These are phyloP conservation scores for Theocolax elegans DNA, from an alignment of 1,140 invertebrate genomes.

Conservation along the genomic window DNA sequence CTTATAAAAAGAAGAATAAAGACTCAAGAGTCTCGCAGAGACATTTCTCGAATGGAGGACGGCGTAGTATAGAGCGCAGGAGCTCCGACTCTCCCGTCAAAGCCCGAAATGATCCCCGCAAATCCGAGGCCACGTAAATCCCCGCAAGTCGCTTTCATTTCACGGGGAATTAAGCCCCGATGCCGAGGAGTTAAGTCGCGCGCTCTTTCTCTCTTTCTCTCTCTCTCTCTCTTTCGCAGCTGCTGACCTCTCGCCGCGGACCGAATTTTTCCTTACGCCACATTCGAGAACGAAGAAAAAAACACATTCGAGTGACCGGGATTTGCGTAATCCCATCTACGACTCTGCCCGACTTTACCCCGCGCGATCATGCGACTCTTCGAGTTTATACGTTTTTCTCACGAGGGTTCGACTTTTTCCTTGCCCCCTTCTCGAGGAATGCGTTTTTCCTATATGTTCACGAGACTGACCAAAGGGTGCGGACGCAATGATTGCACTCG, in stretches of 20 bases:
- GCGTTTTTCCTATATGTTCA: no score
- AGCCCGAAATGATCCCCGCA: conserved; percentile 47
- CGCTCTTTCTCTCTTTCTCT: neutral
- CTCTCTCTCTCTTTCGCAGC: conserved; percentile 1
- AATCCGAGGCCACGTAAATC: conserved; percentile 60
- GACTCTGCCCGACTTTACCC: no score
- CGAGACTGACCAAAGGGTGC: no score
- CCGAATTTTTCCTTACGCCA: neutral
- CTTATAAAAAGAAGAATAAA: no score
- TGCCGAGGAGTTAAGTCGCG: conserved; percentile 57
- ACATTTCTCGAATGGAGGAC: no score
- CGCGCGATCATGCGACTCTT: no score
- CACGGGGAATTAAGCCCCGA: conserved; percentile 65
- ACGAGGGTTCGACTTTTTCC: conserved; percentile 36
- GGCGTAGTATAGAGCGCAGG: no score
- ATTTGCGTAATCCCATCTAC: conserved; percentile 64
- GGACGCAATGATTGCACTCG: no score
- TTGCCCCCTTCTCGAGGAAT: neutral
- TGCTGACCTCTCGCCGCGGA: conserved; percentile 27
- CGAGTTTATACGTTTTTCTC: conserved; percentile 25
- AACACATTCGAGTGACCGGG: conserved; percentile 52
- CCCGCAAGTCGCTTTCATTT: conserved; percentile 64
- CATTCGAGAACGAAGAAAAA: neutral
- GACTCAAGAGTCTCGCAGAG: no score
- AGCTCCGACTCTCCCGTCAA: conserved; percentile 44